phyloP scores from a whole-genome alignment of 2,888 invertebrate species.

The Trichogramma dendrolimi region DNA sequence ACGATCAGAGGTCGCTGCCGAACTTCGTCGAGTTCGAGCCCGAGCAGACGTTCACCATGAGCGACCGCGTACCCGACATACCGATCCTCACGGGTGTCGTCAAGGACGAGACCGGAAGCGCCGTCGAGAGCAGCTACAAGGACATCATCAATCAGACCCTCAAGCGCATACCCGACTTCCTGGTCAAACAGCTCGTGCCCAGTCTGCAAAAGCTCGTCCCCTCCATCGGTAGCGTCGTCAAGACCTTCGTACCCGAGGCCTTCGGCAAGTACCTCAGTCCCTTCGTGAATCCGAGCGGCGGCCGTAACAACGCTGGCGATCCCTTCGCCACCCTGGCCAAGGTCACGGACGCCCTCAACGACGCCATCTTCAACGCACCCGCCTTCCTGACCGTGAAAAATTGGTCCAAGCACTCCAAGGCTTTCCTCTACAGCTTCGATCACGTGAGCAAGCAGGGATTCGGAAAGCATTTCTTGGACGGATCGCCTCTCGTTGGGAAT shows the following conservation, averaged over 20 bases:
- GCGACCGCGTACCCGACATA: slow-evolving; percentile 56
- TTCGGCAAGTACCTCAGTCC: slow-evolving; percentile 37
- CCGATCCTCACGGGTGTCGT: slow-evolving; percentile 72
- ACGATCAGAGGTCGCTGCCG: slow-evolving; percentile 64
- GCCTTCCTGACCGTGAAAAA: slow-evolving; percentile 67
- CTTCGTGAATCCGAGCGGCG: neutral
- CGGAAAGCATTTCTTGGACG: slow-evolving; percentile 64
- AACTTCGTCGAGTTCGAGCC: slow-evolving; percentile 64
- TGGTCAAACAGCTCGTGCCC: slow-evolving; percentile 50
- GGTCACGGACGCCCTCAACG: slow-evolving; percentile 62
- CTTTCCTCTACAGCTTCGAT: slow-evolving; percentile 74
- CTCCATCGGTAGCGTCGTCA: slow-evolving; percentile 34
- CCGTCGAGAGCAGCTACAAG: slow-evolving; percentile 56
- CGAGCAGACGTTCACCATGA: slow-evolving; percentile 57
- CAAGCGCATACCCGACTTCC: slow-evolving; percentile 49
- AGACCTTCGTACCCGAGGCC: slow-evolving; percentile 34
- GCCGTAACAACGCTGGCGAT: neutral
- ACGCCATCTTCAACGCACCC: slow-evolving; percentile 73
- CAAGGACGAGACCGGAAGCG: slow-evolving; percentile 67
- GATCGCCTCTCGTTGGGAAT: slow-evolving; percentile 61
- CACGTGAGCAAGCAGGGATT: slow-evolving; percentile 62
- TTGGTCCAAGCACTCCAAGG: slow-evolving; percentile 64
- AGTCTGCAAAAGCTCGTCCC: slow-evolving; percentile 49
- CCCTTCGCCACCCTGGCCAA: slow-evolving; percentile 51
- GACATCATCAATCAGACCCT: slow-evolving; percentile 49